phyloP scores from a whole-genome alignment of 92 coral and sea anemone genomes.

The Parazoanthus swiftii region DNA sequence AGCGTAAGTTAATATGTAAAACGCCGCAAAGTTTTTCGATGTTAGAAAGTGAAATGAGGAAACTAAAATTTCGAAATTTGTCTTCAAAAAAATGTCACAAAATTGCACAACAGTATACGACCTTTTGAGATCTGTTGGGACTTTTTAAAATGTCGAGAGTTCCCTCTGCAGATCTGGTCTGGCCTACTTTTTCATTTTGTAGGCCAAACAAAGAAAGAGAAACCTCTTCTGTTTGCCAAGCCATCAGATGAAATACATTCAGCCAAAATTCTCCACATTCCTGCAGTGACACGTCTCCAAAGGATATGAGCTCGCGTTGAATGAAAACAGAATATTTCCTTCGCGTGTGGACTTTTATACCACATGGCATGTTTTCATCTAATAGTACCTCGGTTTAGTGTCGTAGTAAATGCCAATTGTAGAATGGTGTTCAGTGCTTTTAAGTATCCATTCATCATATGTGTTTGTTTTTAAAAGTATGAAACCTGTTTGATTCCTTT shows the following conservation, averaged over 20 bases:
- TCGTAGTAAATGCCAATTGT: not conserved
- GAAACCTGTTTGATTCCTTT: not conserved
- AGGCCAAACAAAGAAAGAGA: not conserved
- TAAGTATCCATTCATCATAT: not conserved
- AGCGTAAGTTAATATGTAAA: not conserved
- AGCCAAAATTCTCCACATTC: slow-evolving; percentile 30
- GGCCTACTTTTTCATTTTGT: not conserved
- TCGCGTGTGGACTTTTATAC: not conserved
- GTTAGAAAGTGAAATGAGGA: not conserved
- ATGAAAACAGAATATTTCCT: not conserved
- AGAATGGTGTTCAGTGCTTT: not conserved
- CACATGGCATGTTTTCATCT: not conserved
- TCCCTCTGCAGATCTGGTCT: too few relatives aligned
- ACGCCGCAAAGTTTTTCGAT: not conserved
- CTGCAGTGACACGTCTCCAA: slow-evolving; percentile 27
- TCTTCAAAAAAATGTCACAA: too few relatives aligned
- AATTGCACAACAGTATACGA: not conserved
- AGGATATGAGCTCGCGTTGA: slow-evolving; percentile 1
- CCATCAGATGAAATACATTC: slow-evolving; percentile 22
- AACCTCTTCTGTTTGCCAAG: slow-evolving; percentile 7
- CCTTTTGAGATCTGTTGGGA: too few relatives aligned
- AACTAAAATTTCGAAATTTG: too few relatives aligned
- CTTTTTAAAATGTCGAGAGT: not conserved
- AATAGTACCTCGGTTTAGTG: not conserved
- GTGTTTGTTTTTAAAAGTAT: slow-evolving; percentile 13